Conservation (phyloP, 2,797 vertebrate species). For the Enteromius paludinosus region DNA sequence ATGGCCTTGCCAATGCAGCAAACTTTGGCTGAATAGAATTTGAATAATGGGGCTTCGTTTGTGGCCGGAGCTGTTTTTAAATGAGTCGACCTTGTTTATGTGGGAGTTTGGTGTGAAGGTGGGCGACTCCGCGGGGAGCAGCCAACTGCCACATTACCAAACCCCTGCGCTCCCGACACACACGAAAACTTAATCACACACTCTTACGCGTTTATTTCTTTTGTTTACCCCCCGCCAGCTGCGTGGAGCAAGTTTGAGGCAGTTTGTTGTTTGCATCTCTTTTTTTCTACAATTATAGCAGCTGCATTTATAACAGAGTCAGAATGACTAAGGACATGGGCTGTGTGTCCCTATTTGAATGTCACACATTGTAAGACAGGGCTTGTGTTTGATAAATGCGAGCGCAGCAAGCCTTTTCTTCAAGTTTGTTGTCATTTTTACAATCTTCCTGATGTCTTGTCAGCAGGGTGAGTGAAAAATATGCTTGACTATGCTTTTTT, state of each 20-base stretch:
- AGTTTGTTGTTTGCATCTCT: slow-evolving; percentile 23
- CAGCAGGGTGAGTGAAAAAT: slow-evolving; percentile 56
- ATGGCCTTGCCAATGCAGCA: slow-evolving; percentile 51
- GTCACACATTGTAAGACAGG: slow-evolving; percentile 35
- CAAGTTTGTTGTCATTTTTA: slow-evolving; percentile 58
- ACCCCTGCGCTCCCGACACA: slow-evolving; percentile 31
- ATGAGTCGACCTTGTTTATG: slow-evolving; percentile 41
- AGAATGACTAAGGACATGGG: slow-evolving; percentile 38
- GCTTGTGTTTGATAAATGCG: slow-evolving; percentile 45
- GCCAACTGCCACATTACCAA: slow-evolving; percentile 33
- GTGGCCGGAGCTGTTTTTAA: slow-evolving; percentile 45
- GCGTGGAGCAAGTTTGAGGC: slow-evolving; percentile 20
- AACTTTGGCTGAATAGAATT: slow-evolving; percentile 56
- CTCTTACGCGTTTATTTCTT: slow-evolving; percentile 14
- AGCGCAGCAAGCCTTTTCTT: slow-evolving; percentile 55
- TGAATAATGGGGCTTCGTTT: slow-evolving; percentile 51
- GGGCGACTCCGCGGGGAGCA: slow-evolving; percentile 27
- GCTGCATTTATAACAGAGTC: slow-evolving; percentile 35
- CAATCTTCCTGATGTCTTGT: slow-evolving; percentile 55
- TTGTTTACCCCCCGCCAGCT: slow-evolving; percentile 18
- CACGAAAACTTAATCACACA: slow-evolving; percentile 30
- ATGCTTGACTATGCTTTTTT: slow-evolving; percentile 60
- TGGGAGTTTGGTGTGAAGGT: slow-evolving; percentile 31
- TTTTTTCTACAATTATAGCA: slow-evolving; percentile 35
- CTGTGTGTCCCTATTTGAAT: slow-evolving; percentile 45